These are phyloP conservation scores for Telmatochromis bifrenatus DNA, from an alignment of 2,113 vertebrate species.

Conservation along the genomic window DNA sequence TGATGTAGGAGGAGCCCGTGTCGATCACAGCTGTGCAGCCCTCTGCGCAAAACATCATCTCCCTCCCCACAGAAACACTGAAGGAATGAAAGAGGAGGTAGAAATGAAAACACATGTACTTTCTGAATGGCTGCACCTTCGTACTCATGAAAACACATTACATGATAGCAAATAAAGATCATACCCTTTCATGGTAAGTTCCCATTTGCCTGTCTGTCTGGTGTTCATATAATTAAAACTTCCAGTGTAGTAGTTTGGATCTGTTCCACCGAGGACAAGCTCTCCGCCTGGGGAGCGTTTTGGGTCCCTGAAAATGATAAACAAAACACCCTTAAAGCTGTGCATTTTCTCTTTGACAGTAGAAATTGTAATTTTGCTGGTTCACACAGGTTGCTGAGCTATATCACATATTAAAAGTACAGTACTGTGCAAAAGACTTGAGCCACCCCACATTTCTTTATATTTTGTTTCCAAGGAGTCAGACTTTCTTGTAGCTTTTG, in stretches of 20 bases:
- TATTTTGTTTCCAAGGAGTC: background rate
- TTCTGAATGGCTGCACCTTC: background rate
- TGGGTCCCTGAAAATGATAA: constrained; percentile 70
- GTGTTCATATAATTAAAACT: constrained; percentile 83
- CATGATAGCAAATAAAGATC: background rate
- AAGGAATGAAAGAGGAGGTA: background rate
- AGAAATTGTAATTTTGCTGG: background rate
- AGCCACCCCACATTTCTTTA: background rate
- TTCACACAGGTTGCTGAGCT: background rate
- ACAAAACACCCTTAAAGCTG: background rate
- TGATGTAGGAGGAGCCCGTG: constrained; percentile 90
- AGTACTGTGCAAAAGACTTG: background rate
- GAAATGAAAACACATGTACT: background rate
- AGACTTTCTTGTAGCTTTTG: background rate
- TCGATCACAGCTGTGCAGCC: constrained; percentile 85
- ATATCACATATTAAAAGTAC: background rate
- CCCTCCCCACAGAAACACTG: constrained; percentile 83
- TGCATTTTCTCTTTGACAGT: background rate
- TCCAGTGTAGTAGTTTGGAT: constrained; percentile 86
- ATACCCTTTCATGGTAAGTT: constrained; percentile 90
- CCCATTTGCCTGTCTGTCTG: constrained; percentile 82
- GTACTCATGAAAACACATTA: background rate
- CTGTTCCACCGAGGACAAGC: constrained; percentile 86
- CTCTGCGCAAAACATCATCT: constrained; percentile 79
- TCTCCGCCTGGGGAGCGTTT: constrained; percentile 81